Conservation (phyloP, 1,140 invertebrate genomes). For the Littorina saxatilis region DNA sequence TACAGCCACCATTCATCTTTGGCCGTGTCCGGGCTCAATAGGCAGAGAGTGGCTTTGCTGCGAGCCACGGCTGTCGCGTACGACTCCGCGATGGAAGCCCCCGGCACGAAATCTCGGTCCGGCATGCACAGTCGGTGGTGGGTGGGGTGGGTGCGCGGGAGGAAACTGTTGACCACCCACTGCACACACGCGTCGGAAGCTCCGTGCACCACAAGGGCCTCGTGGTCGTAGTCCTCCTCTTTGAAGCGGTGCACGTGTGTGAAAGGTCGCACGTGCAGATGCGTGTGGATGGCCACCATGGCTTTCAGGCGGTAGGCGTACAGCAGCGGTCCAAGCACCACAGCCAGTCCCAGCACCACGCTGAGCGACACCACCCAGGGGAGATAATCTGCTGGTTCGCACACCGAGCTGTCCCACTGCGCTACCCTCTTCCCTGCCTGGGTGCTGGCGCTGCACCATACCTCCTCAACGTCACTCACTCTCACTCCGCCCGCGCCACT, state of each 20-base stretch:
- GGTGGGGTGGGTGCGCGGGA: slow-evolving; percentile 86
- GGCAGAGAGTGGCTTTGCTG: slow-evolving; percentile 80
- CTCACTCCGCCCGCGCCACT: not conserved
- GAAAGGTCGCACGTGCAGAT: slow-evolving; percentile 22
- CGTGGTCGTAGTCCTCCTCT: slow-evolving; percentile 76
- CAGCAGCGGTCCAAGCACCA: slow-evolving; percentile 19
- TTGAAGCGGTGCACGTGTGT: not conserved
- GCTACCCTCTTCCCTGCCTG: not conserved
- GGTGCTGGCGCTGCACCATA: slow-evolving; percentile 4
- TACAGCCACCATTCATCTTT: slow-evolving; percentile 83
- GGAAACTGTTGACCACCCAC: slow-evolving; percentile 88
- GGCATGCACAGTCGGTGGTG: slow-evolving; percentile 94
- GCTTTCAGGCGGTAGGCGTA: slow-evolving; percentile 27
- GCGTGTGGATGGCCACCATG: slow-evolving; percentile 20
- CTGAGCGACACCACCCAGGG: slow-evolving; percentile 15
- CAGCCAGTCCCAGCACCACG: not conserved
- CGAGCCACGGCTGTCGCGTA: slow-evolving; percentile 79
- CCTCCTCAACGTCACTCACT: not conserved
- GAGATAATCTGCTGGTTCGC: slow-evolving; percentile 11
- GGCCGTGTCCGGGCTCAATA: slow-evolving; percentile 81
- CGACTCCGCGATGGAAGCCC: slow-evolving; percentile 82
- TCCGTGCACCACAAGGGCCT: slow-evolving; percentile 94
- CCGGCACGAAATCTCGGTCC: slow-evolving; percentile 90
- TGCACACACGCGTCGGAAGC: slow-evolving; percentile 87
- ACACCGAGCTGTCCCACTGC: slow-evolving; percentile 14